A percentile compares a stretch with the other conserved stretches of the same genome.
Evolutionary conservation across 1,140 invertebrate genomes (phyloP).

Genomic region (Drosophila navojoa): DNA sequence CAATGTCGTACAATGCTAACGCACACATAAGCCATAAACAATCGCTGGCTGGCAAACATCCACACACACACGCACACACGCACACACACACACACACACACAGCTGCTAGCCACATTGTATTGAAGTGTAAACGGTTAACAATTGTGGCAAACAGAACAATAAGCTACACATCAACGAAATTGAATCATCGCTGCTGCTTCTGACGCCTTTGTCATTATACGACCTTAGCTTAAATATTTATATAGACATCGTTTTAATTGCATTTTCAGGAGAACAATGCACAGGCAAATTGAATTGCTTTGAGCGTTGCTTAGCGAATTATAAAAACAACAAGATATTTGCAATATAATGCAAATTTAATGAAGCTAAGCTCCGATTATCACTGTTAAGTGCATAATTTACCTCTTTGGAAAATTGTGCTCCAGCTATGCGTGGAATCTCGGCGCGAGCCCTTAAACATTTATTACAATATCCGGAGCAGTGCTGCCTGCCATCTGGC

Average conservation of each 20-base stretch:
- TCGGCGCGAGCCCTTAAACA: background rate
- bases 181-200: conserved; percentile 45
- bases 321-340: conserved; percentile 14
- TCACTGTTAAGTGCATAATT: conserved; percentile 1
- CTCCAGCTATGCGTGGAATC: too few species aligned
- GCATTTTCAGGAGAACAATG: conserved; percentile 58
- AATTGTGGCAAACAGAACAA: conserved; percentile 66
- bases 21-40: conserved; percentile 42
- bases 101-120: conserved; percentile 66
- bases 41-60: conserved; percentile 29
- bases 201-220: conserved; percentile 49
- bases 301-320: conserved; percentile 8
- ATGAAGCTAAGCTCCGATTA: background rate
- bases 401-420: too few species aligned
- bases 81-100: conserved; percentile 15
- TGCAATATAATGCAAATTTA: background rate
- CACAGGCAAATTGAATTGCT: conserved; percentile 8
- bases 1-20: conserved; percentile 48
- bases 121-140: conserved; percentile 80
- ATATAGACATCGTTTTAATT: conserved; percentile 56
- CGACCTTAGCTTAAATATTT: conserved; percentile 39
- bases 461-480: conserved; percentile 6
- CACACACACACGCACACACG: conserved; percentile 26
- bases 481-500: background rate
- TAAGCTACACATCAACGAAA: conserved; percentile 32